Conservation (phyloP, 2,888 invertebrate species). For the Zaprionus bogoriensis region DNA sequence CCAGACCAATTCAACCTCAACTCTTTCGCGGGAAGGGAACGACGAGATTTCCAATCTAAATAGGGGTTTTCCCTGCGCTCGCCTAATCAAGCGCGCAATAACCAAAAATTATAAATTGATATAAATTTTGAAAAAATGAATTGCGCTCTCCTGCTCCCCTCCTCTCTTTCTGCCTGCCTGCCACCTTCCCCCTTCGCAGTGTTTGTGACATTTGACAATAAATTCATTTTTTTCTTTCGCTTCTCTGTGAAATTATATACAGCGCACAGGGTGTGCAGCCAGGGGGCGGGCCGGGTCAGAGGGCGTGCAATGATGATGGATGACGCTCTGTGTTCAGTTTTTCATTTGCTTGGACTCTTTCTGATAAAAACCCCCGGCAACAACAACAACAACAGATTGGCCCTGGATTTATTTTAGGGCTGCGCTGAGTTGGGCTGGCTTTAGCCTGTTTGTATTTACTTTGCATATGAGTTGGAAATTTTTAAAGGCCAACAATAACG, state of each 20-base stretch:
- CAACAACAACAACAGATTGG: conserved; percentile 46
- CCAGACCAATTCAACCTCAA: conserved; percentile 33
- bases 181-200: conserved; percentile 31
- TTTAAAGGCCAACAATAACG: conserved; percentile 18
- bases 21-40: conserved; percentile 20
- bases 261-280: conserved; percentile 15
- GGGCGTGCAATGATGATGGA: conserved; percentile 71
- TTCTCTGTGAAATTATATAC: conserved; percentile 46
- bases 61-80: conserved; percentile 45
- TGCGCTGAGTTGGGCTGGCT: conserved; percentile 10
- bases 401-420: conserved; percentile 41
- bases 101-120: conserved; percentile 74
- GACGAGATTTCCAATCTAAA: conserved; percentile 39
- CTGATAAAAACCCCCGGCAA: conserved; percentile 30
- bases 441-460: conserved; percentile 27
- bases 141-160: conserved; percentile 43
- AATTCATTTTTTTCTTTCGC: conserved; percentile 50
- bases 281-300: conserved; percentile 22
- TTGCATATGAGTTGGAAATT: conserved; percentile 58
- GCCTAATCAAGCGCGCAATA: conserved; percentile 67
- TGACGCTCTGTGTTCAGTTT: conserved; percentile 67
- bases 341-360: conserved; percentile 52
- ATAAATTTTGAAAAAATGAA: conserved; percentile 73
- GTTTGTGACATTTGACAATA: conserved; percentile 74
- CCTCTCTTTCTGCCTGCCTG: conserved; percentile 5